A percentile compares a stretch with the other conserved stretches of the same genome.
phyloP scores from a whole-genome alignment of 2,113 vertebrate genomes.

The Chaetura pelagica region DNA sequence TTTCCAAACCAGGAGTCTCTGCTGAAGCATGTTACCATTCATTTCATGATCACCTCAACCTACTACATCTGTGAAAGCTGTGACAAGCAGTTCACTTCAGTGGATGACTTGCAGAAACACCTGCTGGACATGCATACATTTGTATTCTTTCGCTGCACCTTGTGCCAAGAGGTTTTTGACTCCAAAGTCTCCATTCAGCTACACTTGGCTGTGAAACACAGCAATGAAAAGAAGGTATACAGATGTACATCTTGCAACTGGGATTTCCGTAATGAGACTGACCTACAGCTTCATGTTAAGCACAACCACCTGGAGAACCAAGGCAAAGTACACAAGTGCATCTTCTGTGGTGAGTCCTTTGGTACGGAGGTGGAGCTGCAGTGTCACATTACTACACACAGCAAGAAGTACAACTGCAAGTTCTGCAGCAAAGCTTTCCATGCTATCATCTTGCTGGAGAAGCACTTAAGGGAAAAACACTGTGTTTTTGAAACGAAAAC shows the following conservation, averaged over 20 bases:
- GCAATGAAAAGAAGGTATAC: conserved; percentile 96
- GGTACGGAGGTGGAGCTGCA: conserved; percentile 98
- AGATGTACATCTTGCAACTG: conserved; percentile 97
- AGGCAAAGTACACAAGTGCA: conserved; percentile 91
- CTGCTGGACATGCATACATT: conserved; percentile 98
- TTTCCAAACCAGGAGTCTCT: conserved; percentile 96
- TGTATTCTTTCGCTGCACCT: conserved; percentile 96
- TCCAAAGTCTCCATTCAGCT: conserved; percentile 98
- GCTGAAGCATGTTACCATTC: conserved; percentile 95
- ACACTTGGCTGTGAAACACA: conserved; percentile 97
- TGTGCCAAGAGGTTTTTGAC: conserved; percentile 98
- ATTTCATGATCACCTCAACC: conserved; percentile 97
- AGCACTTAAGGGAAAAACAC: conserved; percentile 94
- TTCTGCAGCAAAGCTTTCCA: conserved; percentile 99
- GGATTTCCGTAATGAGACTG: conserved; percentile 97
- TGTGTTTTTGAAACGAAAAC: conserved; percentile 93
- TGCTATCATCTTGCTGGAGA: conserved; percentile 93
- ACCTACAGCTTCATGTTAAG: conserved; percentile 95
- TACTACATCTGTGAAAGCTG: conserved; percentile 99
- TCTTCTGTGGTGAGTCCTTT: conserved; percentile 98
- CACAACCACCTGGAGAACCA: conserved; percentile 97
- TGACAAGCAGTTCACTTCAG: conserved; percentile 97
- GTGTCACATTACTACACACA: conserved; percentile 98
- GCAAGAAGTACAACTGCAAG: conserved; percentile 98
- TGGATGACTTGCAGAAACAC: conserved; percentile 98